Percentiles rank a stretch among this genome's conserved stretches.
Evolutionary conservation across 2,797 vertebrate species (phyloP).

Genomic region (Falco peregrinus): DNA sequence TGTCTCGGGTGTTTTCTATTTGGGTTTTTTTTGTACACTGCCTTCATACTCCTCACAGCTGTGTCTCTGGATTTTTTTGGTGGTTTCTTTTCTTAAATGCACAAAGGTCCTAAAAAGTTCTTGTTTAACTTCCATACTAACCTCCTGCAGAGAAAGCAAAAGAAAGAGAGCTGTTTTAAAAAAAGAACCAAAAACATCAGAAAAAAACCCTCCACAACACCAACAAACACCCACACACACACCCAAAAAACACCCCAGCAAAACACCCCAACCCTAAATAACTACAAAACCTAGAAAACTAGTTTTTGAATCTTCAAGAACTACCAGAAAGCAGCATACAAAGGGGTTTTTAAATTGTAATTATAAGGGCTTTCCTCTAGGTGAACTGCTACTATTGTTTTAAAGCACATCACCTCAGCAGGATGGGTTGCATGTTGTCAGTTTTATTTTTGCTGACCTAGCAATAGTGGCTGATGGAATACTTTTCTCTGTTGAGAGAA

Average conservation of each 20-base stretch:
- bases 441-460: background rate
- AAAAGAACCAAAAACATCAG: background rate
- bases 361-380: background rate
- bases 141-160: background rate
- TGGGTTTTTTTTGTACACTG: background rate
- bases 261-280: background rate
- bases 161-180: background rate
- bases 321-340: background rate
- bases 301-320: background rate
- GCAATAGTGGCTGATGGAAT: background rate
- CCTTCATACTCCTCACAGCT: background rate
- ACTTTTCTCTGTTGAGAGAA: background rate
- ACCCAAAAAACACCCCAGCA: too few relatives aligned
- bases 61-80: background rate
- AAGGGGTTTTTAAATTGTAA: background rate
- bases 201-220: fast-evolving
- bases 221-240: background rate
- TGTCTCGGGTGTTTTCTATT: background rate
- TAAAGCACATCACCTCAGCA: fast-evolving
- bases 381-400: fast-evolving
- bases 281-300: background rate
- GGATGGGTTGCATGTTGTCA: background rate
- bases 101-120: background rate
- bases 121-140: background rate
- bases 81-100: background rate